These are phyloP conservation scores for Upupa epops DNA, from an alignment of 2,113 vertebrate species.

Conservation along the genomic window DNA sequence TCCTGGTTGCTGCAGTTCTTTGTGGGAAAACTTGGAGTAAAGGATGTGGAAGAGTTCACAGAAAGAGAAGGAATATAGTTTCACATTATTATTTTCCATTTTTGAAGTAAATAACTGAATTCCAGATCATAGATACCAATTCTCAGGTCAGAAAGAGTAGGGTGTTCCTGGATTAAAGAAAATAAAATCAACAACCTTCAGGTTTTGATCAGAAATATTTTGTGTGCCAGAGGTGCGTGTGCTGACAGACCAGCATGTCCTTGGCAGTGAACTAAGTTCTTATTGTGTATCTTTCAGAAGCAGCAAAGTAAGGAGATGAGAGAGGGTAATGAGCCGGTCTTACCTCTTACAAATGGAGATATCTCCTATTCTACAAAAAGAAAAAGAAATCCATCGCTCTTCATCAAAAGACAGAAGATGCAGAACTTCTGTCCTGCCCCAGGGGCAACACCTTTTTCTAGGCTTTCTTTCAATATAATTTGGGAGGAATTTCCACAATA, in stretches of 20 bases:
- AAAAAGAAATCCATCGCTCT: background rate
- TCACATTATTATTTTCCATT: background rate
- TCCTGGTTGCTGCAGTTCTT: background rate
- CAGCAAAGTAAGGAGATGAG: background rate
- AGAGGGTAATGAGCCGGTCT: background rate
- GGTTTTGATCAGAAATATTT: background rate
- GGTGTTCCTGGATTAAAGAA: background rate
- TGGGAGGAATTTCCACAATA: background rate
- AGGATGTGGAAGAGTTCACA: background rate
- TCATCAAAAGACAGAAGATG: background rate
- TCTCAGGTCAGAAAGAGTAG: background rate
- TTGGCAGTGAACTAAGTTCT: background rate
- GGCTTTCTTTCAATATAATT: background rate
- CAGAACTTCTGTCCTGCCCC: background rate
- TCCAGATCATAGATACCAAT: background rate
- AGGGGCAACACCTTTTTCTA: background rate
- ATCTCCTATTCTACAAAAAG: background rate
- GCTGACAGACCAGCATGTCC: background rate
- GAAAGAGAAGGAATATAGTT: background rate
- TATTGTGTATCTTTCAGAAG: background rate
- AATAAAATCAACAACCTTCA: background rate
- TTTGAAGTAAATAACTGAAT: background rate
- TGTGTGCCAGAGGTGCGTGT: background rate
- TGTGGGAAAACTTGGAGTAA: background rate
- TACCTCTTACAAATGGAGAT: background rate